A percentile compares a stretch with the other conserved stretches of the same genome.
Conservation (phyloP, 2,797 vertebrate genomes). For the Tinamus major region DNA sequence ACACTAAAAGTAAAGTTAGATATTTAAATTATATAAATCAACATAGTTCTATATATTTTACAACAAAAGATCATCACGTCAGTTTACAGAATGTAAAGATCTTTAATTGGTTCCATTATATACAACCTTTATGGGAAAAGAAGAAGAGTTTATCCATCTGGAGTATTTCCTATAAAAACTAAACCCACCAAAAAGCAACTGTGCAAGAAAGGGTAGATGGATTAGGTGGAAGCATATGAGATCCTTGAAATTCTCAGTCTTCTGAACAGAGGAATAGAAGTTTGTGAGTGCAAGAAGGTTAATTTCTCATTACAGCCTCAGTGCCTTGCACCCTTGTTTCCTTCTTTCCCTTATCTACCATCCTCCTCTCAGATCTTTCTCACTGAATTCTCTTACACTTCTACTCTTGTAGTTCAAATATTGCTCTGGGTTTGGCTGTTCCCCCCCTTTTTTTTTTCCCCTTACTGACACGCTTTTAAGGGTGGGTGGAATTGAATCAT, state of each 20-base stretch:
- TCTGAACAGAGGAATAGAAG: no score
- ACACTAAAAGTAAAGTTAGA: neutral
- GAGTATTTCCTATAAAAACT: no score
- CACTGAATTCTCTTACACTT: neutral
- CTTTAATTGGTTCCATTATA: no score
- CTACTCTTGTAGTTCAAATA: constrained; percentile 10
- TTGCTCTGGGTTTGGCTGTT: neutral
- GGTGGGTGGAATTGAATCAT: neutral
- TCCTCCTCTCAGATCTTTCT: neutral
- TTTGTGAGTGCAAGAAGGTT: neutral
- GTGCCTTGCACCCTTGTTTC: neutral
- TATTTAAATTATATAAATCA: neutral
- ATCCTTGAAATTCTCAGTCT: no score
- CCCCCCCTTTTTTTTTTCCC: neutral
- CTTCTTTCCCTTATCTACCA: neutral
- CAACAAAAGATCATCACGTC: neutral
- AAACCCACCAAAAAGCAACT: no score
- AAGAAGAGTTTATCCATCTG: no score
- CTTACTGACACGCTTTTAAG: neutral
- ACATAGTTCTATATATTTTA: neutral
- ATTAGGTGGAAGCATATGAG: no score
- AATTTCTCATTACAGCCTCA: neutral
- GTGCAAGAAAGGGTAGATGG: no score
- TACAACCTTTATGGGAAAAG: no score
- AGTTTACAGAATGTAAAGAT: constrained; percentile 1